Conservation (phyloP, 35 echinoderm and acorn worm genomes). For the Lytechinus variegatus region DNA sequence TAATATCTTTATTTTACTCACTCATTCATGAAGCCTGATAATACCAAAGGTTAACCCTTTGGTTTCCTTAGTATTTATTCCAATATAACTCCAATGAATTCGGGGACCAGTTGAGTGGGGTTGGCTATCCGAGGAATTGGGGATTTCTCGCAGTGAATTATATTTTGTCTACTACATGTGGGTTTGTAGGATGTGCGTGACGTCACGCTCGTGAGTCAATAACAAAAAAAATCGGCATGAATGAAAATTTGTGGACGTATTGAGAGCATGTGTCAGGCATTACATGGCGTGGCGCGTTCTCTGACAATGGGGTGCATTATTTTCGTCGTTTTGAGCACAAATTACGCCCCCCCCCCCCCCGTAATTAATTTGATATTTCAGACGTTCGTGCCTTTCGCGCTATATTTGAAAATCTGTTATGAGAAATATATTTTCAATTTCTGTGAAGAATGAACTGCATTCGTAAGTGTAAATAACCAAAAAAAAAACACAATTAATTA, state of each 20-base stretch:
- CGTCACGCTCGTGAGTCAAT: conserved; percentile 36
- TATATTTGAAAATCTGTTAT: neutral
- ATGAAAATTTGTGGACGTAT: conserved; percentile 23
- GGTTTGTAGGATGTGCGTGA: conserved; percentile 55
- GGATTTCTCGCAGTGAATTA: conserved; percentile 52
- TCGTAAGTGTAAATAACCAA: neutral
- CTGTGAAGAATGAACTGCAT: neutral
- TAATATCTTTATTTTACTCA: conserved; percentile 44
- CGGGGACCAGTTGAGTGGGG: neutral
- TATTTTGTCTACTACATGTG: conserved; percentile 38
- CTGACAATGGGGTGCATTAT: neutral
- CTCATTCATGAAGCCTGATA: conserved; percentile 37
- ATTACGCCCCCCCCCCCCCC: neutral
- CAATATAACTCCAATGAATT: conserved; percentile 11
- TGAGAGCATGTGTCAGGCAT: neutral
- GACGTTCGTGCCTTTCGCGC: neutral
- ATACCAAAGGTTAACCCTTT: conserved; percentile 28
- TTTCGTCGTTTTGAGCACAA: neutral
- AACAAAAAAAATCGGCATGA: conserved; percentile 44
- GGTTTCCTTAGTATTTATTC: neutral
- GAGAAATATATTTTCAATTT: neutral
- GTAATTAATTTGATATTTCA: neutral
- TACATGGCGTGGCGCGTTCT: neutral
- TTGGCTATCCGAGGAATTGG: conserved; percentile 36
- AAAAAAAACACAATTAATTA: neutral